Base-by-base conservation (phyloP, 2,797 vertebrate species). In the Strix occidentalis region DNA sequence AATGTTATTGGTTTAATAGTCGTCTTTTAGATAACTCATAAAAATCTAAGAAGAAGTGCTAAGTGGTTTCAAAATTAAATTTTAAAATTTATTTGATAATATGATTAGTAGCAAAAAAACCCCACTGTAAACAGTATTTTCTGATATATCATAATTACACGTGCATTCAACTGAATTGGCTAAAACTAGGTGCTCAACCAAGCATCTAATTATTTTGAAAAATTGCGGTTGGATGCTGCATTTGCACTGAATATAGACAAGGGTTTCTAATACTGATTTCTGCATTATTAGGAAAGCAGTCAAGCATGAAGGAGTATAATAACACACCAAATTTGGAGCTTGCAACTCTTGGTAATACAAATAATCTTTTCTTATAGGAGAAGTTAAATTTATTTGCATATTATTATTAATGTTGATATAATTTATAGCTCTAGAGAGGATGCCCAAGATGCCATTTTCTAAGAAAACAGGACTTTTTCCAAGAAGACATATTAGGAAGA, bases 171-270 rank as follows among this genome's bases (percentile, higher is more conserved):
- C 25, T 91, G 87, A 90, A 61, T 71, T 93, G 65, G 23, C 46
- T 93, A 89, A 72, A 83, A 77, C 58, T 85, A 78, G 53, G 9
- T 89, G 43, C 43, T 96, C 54, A 84, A n/a, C 50, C 56, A 94
- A 63, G 51, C 77, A 83, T 87, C 60, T 88, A 91, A 83, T 93
- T 91, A 82, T 83, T 87, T 86, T 81, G 64, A 80, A 93, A 91
- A 94, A 90, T 20, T 87, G 85, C 23, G 29, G 26, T 46, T 80
- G 65, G 29, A 68, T 88, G 65, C n/a, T 86, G 63, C 71, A 63
- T 71, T 87, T 85, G 31, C 45, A 46, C 8, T 57, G 37, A 57
- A 20, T 86, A 26, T 50, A 46, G 80, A 74, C 45, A 58, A 39
- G 45, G 8, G 11, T 45, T 95, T 21, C 74, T 25, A 7, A 31